Evolutionary conservation across 2,888 invertebrate genomes (phyloP).

Genomic region (Idaea dimidiata): DNA sequence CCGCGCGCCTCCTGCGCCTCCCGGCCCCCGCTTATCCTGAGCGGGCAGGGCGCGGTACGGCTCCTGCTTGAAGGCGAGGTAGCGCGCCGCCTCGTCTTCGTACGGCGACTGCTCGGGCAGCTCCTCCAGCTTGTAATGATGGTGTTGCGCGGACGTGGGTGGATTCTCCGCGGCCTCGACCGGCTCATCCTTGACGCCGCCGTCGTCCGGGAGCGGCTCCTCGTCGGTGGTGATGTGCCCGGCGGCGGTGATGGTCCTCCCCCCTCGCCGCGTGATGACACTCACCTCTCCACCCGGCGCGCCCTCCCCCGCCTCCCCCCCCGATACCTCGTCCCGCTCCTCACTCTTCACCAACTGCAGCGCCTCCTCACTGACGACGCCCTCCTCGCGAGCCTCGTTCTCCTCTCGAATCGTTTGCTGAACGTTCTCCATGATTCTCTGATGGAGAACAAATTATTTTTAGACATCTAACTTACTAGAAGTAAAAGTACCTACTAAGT

Average conservation of each 20-base stretch:
- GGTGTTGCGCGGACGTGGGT: too few species aligned
- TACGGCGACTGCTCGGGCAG: conserved; percentile 47
- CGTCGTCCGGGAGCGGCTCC: conserved; percentile 53
- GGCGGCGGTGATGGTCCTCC: conserved; percentile 82
- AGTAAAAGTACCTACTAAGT: too few species aligned
- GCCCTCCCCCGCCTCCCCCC: conserved; percentile 17
- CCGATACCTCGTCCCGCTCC: conserved; percentile 31
- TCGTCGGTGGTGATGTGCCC: conserved; percentile 78
- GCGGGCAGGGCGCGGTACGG: conserved; percentile 56
- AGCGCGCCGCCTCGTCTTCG: conserved; percentile 66
- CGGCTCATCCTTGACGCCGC: conserved; percentile 69
- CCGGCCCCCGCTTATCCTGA: conserved; percentile 46
- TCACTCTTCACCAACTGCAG: conserved; percentile 70
- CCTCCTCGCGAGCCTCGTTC: conserved; percentile 44
- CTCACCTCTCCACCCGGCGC: conserved; percentile 59
- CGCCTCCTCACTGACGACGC: conserved; percentile 47
- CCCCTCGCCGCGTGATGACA: conserved; percentile 81
- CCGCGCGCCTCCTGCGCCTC: conserved; percentile 31
- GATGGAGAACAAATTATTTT: conserved; percentile 16
- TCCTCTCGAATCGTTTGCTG: conserved; percentile 38
- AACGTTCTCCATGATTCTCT: conserved; percentile 51
- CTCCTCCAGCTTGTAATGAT: conserved; percentile 44
- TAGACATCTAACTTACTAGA: too few species aligned
- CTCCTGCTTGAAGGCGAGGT: conserved; percentile 66
- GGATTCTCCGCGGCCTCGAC: too few species aligned